These are phyloP conservation scores for Carduelis carduelis DNA, from an alignment of 2,797 vertebrate genomes.

Conservation along the genomic window DNA sequence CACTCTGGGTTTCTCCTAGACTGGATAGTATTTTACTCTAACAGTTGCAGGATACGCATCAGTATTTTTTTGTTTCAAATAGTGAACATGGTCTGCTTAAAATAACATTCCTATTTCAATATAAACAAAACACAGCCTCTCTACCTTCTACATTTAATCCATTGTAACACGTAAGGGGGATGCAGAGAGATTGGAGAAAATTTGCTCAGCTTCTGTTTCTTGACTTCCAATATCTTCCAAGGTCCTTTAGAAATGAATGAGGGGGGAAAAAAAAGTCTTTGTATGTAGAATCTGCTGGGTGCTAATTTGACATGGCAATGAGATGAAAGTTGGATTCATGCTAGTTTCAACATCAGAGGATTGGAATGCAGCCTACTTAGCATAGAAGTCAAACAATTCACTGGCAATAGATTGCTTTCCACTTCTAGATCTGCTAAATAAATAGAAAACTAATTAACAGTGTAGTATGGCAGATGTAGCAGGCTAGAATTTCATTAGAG, in stretches of 20 bases:
- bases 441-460: constrained; percentile 86
- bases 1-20: neutral
- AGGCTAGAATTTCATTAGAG: constrained; percentile 75
- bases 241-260: constrained; percentile 31
- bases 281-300: constrained; percentile 69
- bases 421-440: constrained; percentile 80
- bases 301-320: constrained; percentile 76
- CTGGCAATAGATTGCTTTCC: constrained; percentile 76
- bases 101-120: neutral
- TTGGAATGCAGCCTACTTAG: constrained; percentile 82
- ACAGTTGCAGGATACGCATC: neutral
- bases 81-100: neutral
- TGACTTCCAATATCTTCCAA: constrained; percentile 38
- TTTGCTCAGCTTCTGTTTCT: neutral
- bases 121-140: neutral
- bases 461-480: constrained; percentile 64
- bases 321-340: constrained; percentile 75
- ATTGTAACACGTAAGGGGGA: neutral
- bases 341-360: constrained; percentile 81
- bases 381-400: constrained; percentile 81
- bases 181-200: neutral
- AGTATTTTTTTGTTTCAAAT: neutral
- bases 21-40: neutral
- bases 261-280: neutral
- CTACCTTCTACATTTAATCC: neutral